These are phyloP conservation scores for Cyclophora albipunctata DNA, from an alignment of 2,888 invertebrate species.

Conservation along the genomic window DNA sequence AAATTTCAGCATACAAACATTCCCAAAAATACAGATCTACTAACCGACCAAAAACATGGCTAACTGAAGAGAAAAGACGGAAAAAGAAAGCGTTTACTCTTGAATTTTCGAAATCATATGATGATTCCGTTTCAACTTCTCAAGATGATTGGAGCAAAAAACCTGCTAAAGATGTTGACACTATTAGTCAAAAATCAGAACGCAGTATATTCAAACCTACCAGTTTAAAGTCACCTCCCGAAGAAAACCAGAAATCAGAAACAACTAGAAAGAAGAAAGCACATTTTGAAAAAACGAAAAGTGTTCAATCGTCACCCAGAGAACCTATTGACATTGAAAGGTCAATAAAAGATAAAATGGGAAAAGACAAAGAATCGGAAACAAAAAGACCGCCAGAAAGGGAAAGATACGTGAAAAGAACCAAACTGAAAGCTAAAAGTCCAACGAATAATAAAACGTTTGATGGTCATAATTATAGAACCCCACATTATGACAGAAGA, in stretches of 20 bases:
- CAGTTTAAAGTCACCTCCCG: slow-evolving; percentile 47
- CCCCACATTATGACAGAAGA: slow-evolving; percentile 65
- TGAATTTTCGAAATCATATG: slow-evolving; percentile 79
- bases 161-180: slow-evolving; percentile 41
- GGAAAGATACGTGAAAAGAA: slow-evolving; percentile 65
- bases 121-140: slow-evolving; percentile 70
- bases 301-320: slow-evolving; percentile 58
- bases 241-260: slow-evolving; percentile 49
- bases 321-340: slow-evolving; percentile 58
- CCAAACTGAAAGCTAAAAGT: slow-evolving; percentile 67
- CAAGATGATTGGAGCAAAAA: slow-evolving; percentile 67
- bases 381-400: slow-evolving; percentile 57
- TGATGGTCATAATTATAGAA: slow-evolving; percentile 50
- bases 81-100: slow-evolving; percentile 85
- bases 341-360: slow-evolving; percentile 52
- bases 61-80: slow-evolving; percentile 81
- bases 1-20: slow-evolving; percentile 61
- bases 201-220: slow-evolving; percentile 41
- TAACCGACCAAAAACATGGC: slow-evolving; percentile 71
- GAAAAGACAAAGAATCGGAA: slow-evolving; percentile 56
- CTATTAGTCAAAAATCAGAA: slow-evolving; percentile 46
- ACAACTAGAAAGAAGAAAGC: slow-evolving; percentile 59
- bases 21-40: slow-evolving; percentile 66
- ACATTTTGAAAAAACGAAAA: slow-evolving; percentile 65
- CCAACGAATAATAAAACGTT: slow-evolving; percentile 59